Evolutionary conservation across 1,140 invertebrate species (phyloP), one percentile per base, ranked within the genome.

Genomic region (Drosophila ercepeae): DNA sequence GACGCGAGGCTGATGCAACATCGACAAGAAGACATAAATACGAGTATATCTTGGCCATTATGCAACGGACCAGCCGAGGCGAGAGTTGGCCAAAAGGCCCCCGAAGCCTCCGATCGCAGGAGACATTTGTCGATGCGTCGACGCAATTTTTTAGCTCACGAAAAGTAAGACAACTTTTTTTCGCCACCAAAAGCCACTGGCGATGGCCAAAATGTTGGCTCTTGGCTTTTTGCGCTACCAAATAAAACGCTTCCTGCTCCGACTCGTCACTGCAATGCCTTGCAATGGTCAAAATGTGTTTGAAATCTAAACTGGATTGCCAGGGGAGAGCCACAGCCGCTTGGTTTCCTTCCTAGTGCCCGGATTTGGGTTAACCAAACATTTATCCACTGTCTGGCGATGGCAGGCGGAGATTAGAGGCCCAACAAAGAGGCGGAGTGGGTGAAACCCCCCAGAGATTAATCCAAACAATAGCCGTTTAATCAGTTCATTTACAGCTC

Each of bases 251-350:
- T 86, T 86, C 82, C 82, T 86, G 82, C 77, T 79, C 70, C 70
- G 7, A 11, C 29, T 9, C 29, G 9, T 32, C 70, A 45, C 67
- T 60, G 48, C 41, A 25, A 13, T 2, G 13, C 14, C 48, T 6
- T 53, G 44, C 76, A 36, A 27, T 75, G 79, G 76, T 79, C 78
- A 68, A 70, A 75, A 60, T 59, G 29, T 61, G 71, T 49, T 64
- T 61, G 50, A 77, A 76, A 86, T 81, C 53, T 79, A 79, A 84
- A 84, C 82, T 84, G 81, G 79, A 86, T 84, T 79, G 76, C 76
- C 63, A 29, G 60, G 25, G 64, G 64, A 53, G 63, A 67, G 63
- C 27, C 44, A 59, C 53, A 48, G 8, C 52, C 8, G 42, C 3
- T 32, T 9, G 9, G 68, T 81, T 86, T 81, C 68, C 81, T 86